Conservation (phyloP, 2,888 invertebrate species). For the Drosophila aldrichi region DNA sequence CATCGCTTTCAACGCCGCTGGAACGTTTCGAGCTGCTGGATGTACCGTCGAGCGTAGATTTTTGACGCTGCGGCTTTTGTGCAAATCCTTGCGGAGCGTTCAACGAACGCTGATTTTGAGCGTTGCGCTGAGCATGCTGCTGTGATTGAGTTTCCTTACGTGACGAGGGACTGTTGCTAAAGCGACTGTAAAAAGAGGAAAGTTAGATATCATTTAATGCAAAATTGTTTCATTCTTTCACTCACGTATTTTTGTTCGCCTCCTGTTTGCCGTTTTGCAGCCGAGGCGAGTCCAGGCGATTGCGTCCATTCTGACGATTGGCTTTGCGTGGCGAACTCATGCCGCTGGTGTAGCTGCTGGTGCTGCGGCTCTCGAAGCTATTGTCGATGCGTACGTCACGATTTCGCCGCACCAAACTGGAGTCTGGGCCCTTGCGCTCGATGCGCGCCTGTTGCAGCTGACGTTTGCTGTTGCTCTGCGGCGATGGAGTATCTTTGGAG, state of each 20-base stretch:
- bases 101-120: constrained; percentile 69
- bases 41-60: constrained; percentile 64
- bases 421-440: constrained; percentile 24
- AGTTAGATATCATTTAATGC: too few species aligned
- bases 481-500: constrained; percentile 73
- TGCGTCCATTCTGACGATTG: constrained; percentile 70
- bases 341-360: constrained; percentile 69
- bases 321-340: constrained; percentile 69
- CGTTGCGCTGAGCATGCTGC: constrained; percentile 48
- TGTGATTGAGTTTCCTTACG: constrained; percentile 45
- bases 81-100: constrained; percentile 83
- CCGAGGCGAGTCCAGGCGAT: constrained; percentile 73
- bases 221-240: not conserved
- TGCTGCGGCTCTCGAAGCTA: constrained; percentile 69
- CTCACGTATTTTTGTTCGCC: constrained; percentile 74
- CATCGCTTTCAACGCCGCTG: constrained; percentile 61
- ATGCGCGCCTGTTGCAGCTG: constrained; percentile 31
- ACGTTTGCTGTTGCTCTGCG: constrained; percentile 54
- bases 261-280: constrained; percentile 75
- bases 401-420: constrained; percentile 35
- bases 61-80: constrained; percentile 67
- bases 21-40: constrained; percentile 56
- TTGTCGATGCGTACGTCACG: constrained; percentile 45
- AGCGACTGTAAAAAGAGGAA: constrained; percentile 56
- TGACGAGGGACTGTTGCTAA: constrained; percentile 60